Conservation (phyloP, 2,797 vertebrate species). For the Vespertilio murinus region DNA sequence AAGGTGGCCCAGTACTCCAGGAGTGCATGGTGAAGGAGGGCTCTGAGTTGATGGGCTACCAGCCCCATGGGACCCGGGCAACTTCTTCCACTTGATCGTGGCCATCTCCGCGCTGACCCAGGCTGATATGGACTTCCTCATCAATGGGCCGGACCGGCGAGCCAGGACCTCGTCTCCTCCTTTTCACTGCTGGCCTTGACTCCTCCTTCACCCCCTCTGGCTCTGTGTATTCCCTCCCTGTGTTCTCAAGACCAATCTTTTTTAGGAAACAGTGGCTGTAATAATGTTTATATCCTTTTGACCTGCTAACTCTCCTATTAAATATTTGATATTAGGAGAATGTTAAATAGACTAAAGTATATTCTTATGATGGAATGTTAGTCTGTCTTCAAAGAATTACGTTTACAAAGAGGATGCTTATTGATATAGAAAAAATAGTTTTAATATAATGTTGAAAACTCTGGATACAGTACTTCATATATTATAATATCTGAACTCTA, state of each 20-base stretch:
- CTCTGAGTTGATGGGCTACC: slow-evolving; percentile 93
- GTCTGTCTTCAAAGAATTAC: slow-evolving; percentile 25
- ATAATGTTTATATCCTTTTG: neutral
- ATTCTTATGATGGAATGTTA: neutral
- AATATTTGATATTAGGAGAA: neutral
- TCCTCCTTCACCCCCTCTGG: accelerated
- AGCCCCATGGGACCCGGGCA: slow-evolving; percentile 87
- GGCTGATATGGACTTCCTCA: slow-evolving; percentile 90
- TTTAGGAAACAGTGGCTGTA: neutral
- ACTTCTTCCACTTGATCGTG: slow-evolving; percentile 91
- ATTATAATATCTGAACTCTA: neutral
- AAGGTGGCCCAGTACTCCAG: slow-evolving; percentile 91
- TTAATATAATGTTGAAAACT: slow-evolving; percentile 36
- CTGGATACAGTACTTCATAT: neutral
- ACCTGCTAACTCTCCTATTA: neutral
- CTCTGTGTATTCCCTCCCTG: neutral
- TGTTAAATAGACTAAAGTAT: neutral
- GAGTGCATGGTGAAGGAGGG: slow-evolving; percentile 91
- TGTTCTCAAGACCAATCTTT: neutral
- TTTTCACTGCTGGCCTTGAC: neutral
- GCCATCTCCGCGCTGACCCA: slow-evolving; percentile 85
- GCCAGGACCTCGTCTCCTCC: slow-evolving; percentile 81
- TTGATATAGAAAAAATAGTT: neutral
- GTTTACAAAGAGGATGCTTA: slow-evolving; percentile 53
- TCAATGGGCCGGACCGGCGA: slow-evolving; percentile 90